phyloP scores from a whole-genome alignment of 2,888 invertebrate species.

The Molorchus minor region DNA sequence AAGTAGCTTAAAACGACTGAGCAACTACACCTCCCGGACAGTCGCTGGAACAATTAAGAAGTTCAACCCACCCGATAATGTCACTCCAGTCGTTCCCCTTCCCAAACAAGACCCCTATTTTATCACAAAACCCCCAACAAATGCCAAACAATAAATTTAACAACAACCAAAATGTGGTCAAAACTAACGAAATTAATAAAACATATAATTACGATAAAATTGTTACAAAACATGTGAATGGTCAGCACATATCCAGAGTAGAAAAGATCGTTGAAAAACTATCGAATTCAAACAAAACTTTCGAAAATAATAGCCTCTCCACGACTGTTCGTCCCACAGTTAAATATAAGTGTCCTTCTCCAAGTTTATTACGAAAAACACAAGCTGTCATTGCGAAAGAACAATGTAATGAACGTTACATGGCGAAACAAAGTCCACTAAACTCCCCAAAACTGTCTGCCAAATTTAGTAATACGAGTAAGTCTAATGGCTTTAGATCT shows the following conservation, averaged over 20 bases:
- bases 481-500: conserved; percentile 30
- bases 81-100: conserved; percentile 9
- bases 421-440: conserved; percentile 29
- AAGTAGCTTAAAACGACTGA: conserved; percentile 55
- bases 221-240: conserved; percentile 3
- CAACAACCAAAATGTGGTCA: conserved; percentile 1
- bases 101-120: neutral
- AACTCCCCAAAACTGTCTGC: conserved; percentile 16
- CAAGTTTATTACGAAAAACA: conserved; percentile 62
- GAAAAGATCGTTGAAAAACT: conserved; percentile 44
- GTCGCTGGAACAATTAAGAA: conserved; percentile 59
- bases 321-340: conserved; percentile 45
- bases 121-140: neutral
- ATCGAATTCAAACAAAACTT: conserved; percentile 18
- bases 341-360: conserved; percentile 61
- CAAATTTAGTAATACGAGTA: conserved; percentile 21
- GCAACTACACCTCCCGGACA: conserved; percentile 53
- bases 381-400: conserved; percentile 62
- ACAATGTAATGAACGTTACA: conserved; percentile 58
- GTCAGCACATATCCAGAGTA: conserved; percentile 26
- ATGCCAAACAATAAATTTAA: conserved; percentile 6
- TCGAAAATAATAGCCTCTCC: neutral
- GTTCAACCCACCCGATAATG: conserved; percentile 50
- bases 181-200: neutral
- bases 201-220: conserved; percentile 2